These are phyloP conservation scores for Gallinago jamesoni DNA, from an alignment of 2,113 vertebrate genomes.

Conservation along the genomic window DNA sequence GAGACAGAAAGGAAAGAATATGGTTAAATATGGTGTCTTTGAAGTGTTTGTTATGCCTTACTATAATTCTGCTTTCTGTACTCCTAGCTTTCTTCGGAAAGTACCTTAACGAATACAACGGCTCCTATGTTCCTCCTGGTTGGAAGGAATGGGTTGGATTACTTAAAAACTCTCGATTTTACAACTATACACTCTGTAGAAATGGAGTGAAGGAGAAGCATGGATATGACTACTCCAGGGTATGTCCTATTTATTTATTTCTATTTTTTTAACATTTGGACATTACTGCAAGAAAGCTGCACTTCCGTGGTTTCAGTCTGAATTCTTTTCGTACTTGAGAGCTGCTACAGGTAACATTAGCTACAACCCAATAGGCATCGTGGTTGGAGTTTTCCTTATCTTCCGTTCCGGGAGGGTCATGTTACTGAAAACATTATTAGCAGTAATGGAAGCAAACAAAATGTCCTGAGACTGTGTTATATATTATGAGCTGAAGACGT, in stretches of 20 bases:
- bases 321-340: neutral
- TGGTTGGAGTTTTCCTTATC: neutral
- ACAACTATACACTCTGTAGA: conserved; percentile 95
- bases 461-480: neutral
- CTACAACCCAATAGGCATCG: neutral
- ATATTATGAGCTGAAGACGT: neutral
- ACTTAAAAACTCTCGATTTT: conserved; percentile 96
- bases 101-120: conserved; percentile 97
- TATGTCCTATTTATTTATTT: conserved; percentile 61
- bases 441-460: neutral
- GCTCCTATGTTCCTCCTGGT: conserved; percentile 94
- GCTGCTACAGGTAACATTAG: neutral
- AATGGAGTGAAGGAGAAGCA: conserved; percentile 94
- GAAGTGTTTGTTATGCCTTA: neutral
- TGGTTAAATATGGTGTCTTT: neutral
- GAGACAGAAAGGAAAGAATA: neutral
- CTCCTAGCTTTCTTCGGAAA: conserved; percentile 93
- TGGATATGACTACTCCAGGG: conserved; percentile 88
- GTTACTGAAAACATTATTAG: conserved; percentile 11
- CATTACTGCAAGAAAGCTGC: neutral
- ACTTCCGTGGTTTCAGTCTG: neutral
- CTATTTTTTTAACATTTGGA: neutral
- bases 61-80: neutral
- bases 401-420: neutral
- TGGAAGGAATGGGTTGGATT: conserved; percentile 98